Conservation (phyloP, 2,797 vertebrate species). For the Cirrhinus mrigala region DNA sequence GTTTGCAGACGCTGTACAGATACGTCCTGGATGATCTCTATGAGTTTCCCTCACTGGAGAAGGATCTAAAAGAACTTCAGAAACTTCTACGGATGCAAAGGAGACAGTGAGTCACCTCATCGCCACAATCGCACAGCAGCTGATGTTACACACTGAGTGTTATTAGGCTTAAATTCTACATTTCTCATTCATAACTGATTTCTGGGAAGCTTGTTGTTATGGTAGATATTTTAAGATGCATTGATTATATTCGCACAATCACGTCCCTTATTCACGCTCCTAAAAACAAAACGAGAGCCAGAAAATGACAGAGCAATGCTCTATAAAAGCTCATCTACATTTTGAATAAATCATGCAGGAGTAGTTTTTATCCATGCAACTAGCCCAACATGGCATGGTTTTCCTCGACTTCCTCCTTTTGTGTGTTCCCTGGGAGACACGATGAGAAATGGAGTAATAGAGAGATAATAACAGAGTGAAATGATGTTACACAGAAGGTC, state of each 20-base stretch:
- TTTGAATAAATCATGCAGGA: slow-evolving; percentile 64
- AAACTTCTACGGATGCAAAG: slow-evolving; percentile 91
- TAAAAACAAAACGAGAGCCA: neutral
- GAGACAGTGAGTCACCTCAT: slow-evolving; percentile 86
- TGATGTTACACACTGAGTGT: neutral
- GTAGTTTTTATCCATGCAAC: slow-evolving; percentile 4
- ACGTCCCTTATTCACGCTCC: slow-evolving; percentile 50
- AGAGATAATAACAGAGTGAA: slow-evolving; percentile 21
- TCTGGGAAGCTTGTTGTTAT: slow-evolving; percentile 10
- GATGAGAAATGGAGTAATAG: slow-evolving; percentile 14
- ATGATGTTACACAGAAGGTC: slow-evolving; percentile 2
- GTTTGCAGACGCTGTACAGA: slow-evolving; percentile 87
- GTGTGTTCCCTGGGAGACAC: slow-evolving; percentile 12
- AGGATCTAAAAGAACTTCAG: slow-evolving; percentile 91
- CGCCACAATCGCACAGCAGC: neutral
- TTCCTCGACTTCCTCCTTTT: neutral
- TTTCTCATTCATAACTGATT: neutral
- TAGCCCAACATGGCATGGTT: neutral
- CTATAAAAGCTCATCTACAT: slow-evolving; percentile 61
- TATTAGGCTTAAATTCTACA: neutral
- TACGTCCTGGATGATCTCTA: slow-evolving; percentile 92
- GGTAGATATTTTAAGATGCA: slow-evolving; percentile 3
- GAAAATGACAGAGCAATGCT: slow-evolving; percentile 30
- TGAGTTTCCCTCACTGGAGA: slow-evolving; percentile 91
- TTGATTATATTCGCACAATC: slow-evolving; percentile 4